These are phyloP conservation scores for Plagodis pulveraria DNA, from an alignment of 2,888 invertebrate genomes.

Conservation along the genomic window DNA sequence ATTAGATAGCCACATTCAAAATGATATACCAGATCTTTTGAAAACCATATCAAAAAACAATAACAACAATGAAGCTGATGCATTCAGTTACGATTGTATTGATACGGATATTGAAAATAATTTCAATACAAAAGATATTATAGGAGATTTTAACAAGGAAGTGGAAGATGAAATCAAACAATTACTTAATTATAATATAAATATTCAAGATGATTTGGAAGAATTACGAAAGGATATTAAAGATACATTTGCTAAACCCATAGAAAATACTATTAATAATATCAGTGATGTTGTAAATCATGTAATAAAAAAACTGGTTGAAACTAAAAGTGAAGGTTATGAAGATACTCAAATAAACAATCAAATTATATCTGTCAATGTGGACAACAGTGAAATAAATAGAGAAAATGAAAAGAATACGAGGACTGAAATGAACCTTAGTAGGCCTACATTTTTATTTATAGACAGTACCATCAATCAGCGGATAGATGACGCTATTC, in stretches of 20 bases:
- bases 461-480: conserved; percentile 68
- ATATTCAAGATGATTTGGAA: conserved; percentile 77
- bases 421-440: conserved; percentile 72
- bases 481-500: conserved; percentile 84
- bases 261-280: conserved; percentile 80
- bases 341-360: conserved; percentile 47
- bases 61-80: conserved; percentile 58
- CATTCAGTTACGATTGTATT: conserved; percentile 60
- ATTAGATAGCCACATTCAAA: conserved; percentile 54
- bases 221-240: conserved; percentile 79
- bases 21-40: conserved; percentile 75
- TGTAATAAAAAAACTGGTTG: conserved; percentile 78
- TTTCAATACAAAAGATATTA: conserved; percentile 77
- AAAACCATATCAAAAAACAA: conserved; percentile 73
- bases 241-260: conserved; percentile 77
- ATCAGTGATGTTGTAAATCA: conserved; percentile 82
- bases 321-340: conserved; percentile 61
- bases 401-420: conserved; percentile 72
- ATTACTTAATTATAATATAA: conserved; percentile 76
- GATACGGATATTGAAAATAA: conserved; percentile 78
- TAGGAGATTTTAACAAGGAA: conserved; percentile 86
- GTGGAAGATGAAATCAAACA: conserved; percentile 85
- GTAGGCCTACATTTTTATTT: conserved; percentile 77
- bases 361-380: conserved; percentile 40
- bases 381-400: conserved; percentile 56